phyloP scores from a whole-genome alignment of 2,113 vertebrate genomes.

The Rhea americana region DNA sequence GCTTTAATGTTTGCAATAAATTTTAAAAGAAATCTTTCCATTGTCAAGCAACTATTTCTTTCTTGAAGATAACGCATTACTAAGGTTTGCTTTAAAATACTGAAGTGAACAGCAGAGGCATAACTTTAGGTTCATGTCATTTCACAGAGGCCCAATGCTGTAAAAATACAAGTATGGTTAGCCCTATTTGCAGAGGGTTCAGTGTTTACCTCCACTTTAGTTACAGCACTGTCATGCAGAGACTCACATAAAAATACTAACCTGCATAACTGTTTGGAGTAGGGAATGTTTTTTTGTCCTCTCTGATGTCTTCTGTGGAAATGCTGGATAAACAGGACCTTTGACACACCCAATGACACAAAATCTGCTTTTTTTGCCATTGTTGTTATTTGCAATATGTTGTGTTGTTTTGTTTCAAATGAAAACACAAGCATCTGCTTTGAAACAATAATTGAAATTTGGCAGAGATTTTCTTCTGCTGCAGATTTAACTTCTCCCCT shows the following conservation, averaged over 20 bases:
- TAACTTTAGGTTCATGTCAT: background rate
- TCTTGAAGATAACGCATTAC: background rate
- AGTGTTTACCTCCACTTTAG: background rate
- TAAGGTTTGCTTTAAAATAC: background rate
- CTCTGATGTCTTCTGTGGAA: background rate
- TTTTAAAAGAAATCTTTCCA: background rate
- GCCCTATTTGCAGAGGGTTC: background rate
- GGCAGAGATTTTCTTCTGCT: background rate
- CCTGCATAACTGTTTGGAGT: background rate
- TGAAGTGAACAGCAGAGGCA: background rate
- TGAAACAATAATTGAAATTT: background rate
- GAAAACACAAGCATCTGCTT: background rate
- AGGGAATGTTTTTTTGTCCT: background rate
- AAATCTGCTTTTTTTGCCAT: background rate
- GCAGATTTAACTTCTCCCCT: constrained; percentile 6
- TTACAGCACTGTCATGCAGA: background rate
- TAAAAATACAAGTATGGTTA: background rate
- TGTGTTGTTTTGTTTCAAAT: background rate
- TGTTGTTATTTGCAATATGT: background rate
- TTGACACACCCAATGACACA: background rate
- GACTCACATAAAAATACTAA: background rate
- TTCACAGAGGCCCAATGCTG: background rate
- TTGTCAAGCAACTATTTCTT: background rate
- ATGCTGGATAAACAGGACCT: background rate
- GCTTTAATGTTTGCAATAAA: background rate